These are phyloP conservation scores for Mastomys coucha DNA, from an alignment of 2,113 vertebrate species.

Conservation along the genomic window DNA sequence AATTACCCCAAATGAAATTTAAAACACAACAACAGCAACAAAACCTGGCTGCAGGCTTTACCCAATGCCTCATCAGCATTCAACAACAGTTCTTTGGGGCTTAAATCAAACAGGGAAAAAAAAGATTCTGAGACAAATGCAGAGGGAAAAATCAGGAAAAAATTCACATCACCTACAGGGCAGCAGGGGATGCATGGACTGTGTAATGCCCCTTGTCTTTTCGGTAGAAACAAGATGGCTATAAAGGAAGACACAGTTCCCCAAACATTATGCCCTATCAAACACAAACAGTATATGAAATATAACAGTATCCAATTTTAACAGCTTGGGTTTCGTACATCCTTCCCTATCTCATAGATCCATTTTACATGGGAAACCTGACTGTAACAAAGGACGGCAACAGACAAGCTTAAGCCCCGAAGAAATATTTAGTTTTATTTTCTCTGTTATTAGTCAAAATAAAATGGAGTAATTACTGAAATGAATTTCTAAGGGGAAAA, in stretches of 20 bases:
- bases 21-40: not conserved
- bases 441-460: constrained; percentile 36
- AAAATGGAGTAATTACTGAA: constrained; percentile 42
- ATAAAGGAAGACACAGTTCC: constrained; percentile 20
- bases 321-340: constrained; percentile 55
- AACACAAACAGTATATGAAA: constrained; percentile 22
- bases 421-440: constrained; percentile 25
- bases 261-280: constrained; percentile 41
- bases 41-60: constrained; percentile 41
- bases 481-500: constrained; percentile 24
- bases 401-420: not conserved
- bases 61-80: constrained; percentile 56
- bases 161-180: constrained; percentile 5
- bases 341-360: constrained; percentile 8
- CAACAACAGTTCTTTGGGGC: constrained; percentile 21
- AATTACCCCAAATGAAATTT: constrained; percentile 62
- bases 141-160: constrained; percentile 29
- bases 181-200: not conserved
- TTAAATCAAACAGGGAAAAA: constrained; percentile 62
- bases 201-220: constrained; percentile 14
- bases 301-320: constrained; percentile 30
- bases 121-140: constrained; percentile 51
- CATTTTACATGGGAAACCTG: constrained; percentile 63
- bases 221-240: constrained; percentile 11
- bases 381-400: not conserved